Evolutionary conservation across 2,888 invertebrate species (phyloP).

Genomic region (Chirona hameri): DNA sequence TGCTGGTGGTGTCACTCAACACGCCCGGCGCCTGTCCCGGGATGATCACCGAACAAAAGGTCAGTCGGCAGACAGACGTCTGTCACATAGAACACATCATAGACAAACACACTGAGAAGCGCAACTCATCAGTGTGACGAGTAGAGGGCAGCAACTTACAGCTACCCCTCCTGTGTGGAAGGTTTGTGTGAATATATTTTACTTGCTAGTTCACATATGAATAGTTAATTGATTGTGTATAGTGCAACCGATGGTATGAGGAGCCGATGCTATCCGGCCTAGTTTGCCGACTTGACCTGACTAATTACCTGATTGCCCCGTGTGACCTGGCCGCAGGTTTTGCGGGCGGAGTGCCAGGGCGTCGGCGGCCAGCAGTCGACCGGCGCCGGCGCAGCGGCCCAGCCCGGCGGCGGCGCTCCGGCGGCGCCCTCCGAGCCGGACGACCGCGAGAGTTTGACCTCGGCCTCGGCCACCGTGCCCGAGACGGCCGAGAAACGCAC

Average conservation of each 20-base stretch:
- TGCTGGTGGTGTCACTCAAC: slow-evolving; percentile 23
- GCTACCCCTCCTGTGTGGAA: too few relatives aligned
- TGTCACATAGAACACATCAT: too few relatives aligned
- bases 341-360: slow-evolving; percentile 35
- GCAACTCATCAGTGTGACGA: too few relatives aligned
- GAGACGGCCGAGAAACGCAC: slow-evolving; percentile 51
- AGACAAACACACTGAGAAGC: slow-evolving; percentile 29
- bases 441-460: slow-evolving; percentile 12
- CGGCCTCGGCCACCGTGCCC: neutral
- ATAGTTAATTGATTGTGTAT: too few relatives aligned
- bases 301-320: too few relatives aligned
- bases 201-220: too few relatives aligned
- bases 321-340: too few relatives aligned
- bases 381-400: neutral
- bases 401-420: neutral
- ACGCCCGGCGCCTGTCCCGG: slow-evolving; percentile 22
- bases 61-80: neutral
- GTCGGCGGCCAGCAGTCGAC: neutral
- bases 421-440: neutral
- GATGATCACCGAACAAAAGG: slow-evolving; percentile 4
- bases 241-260: too few relatives aligned
- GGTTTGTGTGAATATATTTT: too few relatives aligned
- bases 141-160: too few relatives aligned
- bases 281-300: too few relatives aligned
- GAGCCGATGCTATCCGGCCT: too few relatives aligned